Evolutionary conservation across 2,797 vertebrate genomes (phyloP), one percentile per base, ranked within the genome.

Genomic region (Enteromius unitaeniatus): DNA sequence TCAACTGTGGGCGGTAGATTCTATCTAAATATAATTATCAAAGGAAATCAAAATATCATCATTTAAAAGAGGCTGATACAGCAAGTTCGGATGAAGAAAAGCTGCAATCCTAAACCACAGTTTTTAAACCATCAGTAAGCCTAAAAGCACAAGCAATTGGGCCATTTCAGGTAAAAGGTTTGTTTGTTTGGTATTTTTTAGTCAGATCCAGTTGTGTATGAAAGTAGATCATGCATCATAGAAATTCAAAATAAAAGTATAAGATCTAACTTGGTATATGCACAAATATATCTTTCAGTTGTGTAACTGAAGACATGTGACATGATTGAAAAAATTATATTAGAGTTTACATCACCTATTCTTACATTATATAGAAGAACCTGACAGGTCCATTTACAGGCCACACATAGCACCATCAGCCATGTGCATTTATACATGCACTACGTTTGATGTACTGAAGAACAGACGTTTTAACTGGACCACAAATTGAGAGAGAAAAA

Each of bases 371-470:
- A 80, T 10, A 21, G 19, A 51, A 51, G 62, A 34, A 81, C 31
- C 65, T 53, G 74, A 21, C 75, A 77, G 28, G 60, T 45, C 60
- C 34, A 68, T 77, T 55, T 55, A 68, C 31, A 45, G 72, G 40
- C 26, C 47, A 58, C 34, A 58, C 11, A 31, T n/a, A 13, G 40
- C 23, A 7, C 37, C 77, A 58, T 81, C 51, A 87, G n/a, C 65
- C 37, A 23, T 11, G 1, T 23, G 14, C 26, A 58, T 84, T 42
- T 58, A 69, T 40, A 81, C 28, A 49, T 21, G 31, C 37, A 53
- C 45, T 74, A 34, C 15, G 49, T 81, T 78, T 86, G 85, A 81
- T 84, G 73, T 78, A 34, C 55, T 49, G 45, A 42, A 86, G 70
- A 62, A 81, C 42, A 81, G 67, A 77, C n/a, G 15, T 67, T 75